phyloP scores from a whole-genome alignment of 2,888 invertebrate species.

The Camptogramma bilineatum region DNA sequence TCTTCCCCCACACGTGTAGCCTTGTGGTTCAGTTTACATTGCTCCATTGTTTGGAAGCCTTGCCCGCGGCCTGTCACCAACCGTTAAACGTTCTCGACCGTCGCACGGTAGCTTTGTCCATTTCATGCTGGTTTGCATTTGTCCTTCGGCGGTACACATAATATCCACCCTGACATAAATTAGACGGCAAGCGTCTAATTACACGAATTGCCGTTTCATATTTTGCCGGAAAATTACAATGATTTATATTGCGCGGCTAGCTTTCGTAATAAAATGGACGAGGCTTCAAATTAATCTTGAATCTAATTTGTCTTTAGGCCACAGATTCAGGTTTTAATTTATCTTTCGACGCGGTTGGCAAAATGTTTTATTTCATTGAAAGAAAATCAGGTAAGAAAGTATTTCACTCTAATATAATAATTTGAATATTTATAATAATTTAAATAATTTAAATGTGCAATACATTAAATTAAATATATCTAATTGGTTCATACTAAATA shows the following conservation, averaged over 20 bases:
- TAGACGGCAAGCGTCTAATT: conserved; percentile 46
- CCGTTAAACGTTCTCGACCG: conserved; percentile 67
- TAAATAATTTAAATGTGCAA: too few species aligned
- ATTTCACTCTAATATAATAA: too few species aligned
- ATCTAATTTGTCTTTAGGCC: conserved; percentile 31
- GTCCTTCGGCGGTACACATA: conserved; percentile 56
- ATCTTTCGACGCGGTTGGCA: conserved; percentile 10
- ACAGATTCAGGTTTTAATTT: conserved; percentile 22
- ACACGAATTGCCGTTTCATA: conserved; percentile 43
- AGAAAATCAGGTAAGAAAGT: too few species aligned
- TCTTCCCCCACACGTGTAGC: conserved; percentile 43
- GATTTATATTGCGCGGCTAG: conserved; percentile 40
- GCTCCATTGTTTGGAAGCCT: conserved; percentile 71
- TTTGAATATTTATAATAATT: too few species aligned
- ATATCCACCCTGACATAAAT: conserved; percentile 58
- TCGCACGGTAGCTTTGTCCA: conserved; percentile 69
- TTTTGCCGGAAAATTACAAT: conserved; percentile 42
- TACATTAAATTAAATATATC: too few species aligned
- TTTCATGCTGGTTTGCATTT: conserved; percentile 71
- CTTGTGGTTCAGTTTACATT: conserved; percentile 71
- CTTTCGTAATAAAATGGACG: conserved; percentile 35
- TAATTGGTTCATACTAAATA: too few species aligned
- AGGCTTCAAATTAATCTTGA: conserved; percentile 27
- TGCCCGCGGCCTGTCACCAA: conserved; percentile 75
- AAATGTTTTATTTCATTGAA: background rate